These are phyloP conservation scores for Hippocampus mohnikei DNA, from an alignment of 2,113 vertebrate genomes.

Conservation along the genomic window DNA sequence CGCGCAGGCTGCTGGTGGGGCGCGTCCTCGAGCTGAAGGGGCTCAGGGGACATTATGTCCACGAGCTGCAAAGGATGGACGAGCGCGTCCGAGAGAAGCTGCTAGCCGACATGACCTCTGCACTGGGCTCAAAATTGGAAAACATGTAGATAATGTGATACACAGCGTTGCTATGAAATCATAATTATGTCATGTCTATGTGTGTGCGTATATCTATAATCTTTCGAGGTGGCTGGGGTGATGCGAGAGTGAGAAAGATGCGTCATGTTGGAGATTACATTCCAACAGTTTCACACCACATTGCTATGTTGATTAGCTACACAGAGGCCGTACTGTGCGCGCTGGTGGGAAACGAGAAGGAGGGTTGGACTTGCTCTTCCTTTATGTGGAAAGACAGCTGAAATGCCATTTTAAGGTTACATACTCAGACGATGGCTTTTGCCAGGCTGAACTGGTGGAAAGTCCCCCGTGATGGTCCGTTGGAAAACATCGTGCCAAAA, in stretches of 20 bases:
- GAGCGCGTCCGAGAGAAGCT: conserved; percentile 54
- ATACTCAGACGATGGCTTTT: neutral
- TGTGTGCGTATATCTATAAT: neutral
- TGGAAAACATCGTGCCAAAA: neutral
- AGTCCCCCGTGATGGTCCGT: neutral
- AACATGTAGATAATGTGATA: conserved; percentile 22
- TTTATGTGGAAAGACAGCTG: neutral
- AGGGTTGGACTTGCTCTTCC: neutral
- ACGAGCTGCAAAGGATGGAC: conserved; percentile 63
- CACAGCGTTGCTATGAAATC: neutral
- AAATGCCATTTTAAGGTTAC: neutral
- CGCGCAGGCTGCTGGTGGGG: conserved; percentile 34
- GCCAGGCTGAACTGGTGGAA: neutral
- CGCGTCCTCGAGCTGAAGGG: conserved; percentile 47
- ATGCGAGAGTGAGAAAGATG: neutral
- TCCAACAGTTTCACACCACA: neutral
- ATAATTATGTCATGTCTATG: neutral
- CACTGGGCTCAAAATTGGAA: conserved; percentile 46
- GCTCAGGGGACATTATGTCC: conserved; percentile 50
- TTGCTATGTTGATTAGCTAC: neutral
- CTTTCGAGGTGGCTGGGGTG: neutral
- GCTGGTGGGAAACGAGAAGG: neutral
- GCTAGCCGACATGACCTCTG: conserved; percentile 54
- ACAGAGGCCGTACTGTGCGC: neutral
- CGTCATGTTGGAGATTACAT: neutral